Base-by-base conservation (phyloP, 2,113 vertebrate genomes). In the Ceyx cyanopectus region DNA sequence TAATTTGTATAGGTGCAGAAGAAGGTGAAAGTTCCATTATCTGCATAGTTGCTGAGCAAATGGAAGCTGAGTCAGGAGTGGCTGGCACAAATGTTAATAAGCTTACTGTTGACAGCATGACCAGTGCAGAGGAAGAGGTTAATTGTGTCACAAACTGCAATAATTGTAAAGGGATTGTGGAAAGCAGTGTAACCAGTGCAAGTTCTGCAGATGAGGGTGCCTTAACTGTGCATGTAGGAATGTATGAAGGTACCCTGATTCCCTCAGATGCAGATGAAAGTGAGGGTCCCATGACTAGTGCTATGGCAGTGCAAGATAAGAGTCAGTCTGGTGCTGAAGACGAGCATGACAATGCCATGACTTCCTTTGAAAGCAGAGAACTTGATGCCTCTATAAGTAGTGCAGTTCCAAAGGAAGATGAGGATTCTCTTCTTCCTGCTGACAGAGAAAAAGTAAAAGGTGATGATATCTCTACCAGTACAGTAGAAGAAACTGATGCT, bases 401-500 rank as follows among this genome's bases (percentile, higher is more conserved):
- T n/a, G 85, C 86, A 6, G 81, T 89, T 74, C 57, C 56, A 32
- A 76, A 81, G 46, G 56, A 69, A 74, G 29, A 76, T 18, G 37
- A 93, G 14, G 43, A 41, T 65, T 92, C 77, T 53, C 51, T 46
- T 37, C 51, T 8, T 45, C 26, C 63, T 41, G 12, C 90, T 48
- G 91, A 62, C 6, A 67, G 51, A 72, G 74, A 82, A 41, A 94
- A 90, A 82, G 37, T 62, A 60, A 95, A 96, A 89, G 78, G 84
- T 65, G 81, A 97, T 66, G 20, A 94, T 11, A 98, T 98, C 43
- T 97, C 98, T 83, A 98, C 97, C 57, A 98, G 98, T 76, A 97
- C 94, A 12, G 63, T 87, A 10, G 84, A 90, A 43, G 85, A 81
- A 85, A 76, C 53, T 9, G 63, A 58, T 81, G 30, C 69, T 50